A percentile compares a stretch with the other conserved stretches of the same genome.
These are phyloP conservation scores for Drosophila paulistorum DNA, from an alignment of 1,140 invertebrate genomes.

Conservation along the genomic window DNA sequence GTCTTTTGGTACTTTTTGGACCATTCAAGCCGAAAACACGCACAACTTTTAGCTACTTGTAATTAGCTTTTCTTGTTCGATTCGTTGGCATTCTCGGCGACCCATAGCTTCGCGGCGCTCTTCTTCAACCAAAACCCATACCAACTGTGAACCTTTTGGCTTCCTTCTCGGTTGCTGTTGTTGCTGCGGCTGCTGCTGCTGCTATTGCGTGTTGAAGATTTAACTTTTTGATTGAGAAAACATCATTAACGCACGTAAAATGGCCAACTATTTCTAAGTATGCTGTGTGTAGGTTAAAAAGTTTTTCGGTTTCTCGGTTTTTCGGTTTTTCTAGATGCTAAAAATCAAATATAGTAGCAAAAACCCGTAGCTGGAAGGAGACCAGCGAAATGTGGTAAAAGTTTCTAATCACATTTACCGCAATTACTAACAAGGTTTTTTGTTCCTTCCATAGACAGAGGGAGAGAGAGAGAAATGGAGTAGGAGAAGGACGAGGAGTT, in stretches of 20 bases:
- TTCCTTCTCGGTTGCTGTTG: constrained; percentile 7
- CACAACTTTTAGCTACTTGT: constrained; percentile 79
- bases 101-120: not conserved
- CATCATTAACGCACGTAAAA: constrained; percentile 81
- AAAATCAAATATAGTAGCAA: constrained; percentile 72
- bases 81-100: constrained; percentile 54
- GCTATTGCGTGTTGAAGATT: constrained; percentile 69
- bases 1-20: constrained; percentile 17
- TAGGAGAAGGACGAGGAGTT: not conserved
- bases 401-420: constrained; percentile 80
- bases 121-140: not conserved
- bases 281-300: constrained; percentile 69
- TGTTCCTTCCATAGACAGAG: constrained; percentile 49
- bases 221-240: constrained; percentile 82
- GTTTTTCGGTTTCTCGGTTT: constrained; percentile 67
- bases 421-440: constrained; percentile 81
- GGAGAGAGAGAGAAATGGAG: too few relatives aligned
- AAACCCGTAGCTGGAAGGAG: constrained; percentile 31
- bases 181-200: constrained; percentile 44
- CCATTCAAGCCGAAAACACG: constrained; percentile 65
- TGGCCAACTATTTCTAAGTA: constrained; percentile 71
- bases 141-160: constrained; percentile 6
- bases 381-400: constrained; percentile 51
- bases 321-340: constrained; percentile 70
- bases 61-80: constrained; percentile 81